These are phyloP conservation scores for Ericerus pela DNA, from an alignment of 1,140 invertebrate genomes.

Conservation along the genomic window DNA sequence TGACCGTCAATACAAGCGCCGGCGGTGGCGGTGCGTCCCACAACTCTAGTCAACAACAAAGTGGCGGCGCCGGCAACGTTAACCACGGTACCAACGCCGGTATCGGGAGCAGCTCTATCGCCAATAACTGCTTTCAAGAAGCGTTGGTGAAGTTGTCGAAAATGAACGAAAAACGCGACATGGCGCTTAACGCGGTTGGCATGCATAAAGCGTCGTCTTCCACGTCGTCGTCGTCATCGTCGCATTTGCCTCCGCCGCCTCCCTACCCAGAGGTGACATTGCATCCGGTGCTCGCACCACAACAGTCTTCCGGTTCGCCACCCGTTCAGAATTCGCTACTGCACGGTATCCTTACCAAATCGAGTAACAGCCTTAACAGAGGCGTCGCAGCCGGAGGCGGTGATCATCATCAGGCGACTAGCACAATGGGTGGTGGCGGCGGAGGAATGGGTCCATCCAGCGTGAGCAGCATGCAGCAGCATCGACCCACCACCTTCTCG, in stretches of 20 bases:
- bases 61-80: neutral
- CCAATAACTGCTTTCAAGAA: constrained; percentile 48
- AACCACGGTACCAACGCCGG: neutral
- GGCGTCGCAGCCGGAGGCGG: neutral
- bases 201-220: neutral
- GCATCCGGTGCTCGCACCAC: constrained; percentile 43
- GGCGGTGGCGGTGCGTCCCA: neutral
- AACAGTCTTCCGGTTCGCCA: constrained; percentile 27
- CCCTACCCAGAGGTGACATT: constrained; percentile 62
- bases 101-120: neutral
- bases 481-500: constrained; percentile 42
- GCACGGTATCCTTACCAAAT: constrained; percentile 56
- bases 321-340: constrained; percentile 47
- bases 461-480: constrained; percentile 7
- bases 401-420: neutral
- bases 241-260: constrained; percentile 27
- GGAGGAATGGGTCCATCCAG: neutral
- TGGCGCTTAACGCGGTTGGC: neutral
- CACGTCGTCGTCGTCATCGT: neutral
- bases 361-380: neutral
- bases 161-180: constrained; percentile 26
- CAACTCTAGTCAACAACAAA: constrained; percentile 3
- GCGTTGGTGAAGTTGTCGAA: constrained; percentile 62
- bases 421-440: neutral
- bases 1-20: neutral